Evolutionary conservation across 2,113 vertebrate genomes (phyloP).

Genomic region (Muscicapa adusta): DNA sequence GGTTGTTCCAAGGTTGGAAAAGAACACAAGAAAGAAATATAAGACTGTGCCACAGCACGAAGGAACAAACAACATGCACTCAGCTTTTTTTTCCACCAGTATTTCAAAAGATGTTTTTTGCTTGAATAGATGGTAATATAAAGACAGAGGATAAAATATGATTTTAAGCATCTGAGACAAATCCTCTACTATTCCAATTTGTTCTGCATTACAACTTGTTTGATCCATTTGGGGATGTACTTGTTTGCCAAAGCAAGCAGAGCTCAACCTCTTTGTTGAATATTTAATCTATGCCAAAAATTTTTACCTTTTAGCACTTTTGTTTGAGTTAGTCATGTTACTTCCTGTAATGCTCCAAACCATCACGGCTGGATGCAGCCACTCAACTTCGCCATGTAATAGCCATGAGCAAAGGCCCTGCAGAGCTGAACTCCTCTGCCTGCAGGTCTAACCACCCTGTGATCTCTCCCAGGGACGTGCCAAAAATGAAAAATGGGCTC

Average conservation of each 20-base stretch:
- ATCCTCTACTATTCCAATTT: constrained; percentile 65
- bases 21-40: neutral
- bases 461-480: neutral
- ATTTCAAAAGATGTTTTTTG: neutral
- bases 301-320: constrained; percentile 29
- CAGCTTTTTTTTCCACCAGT: neutral
- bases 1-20: neutral
- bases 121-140: neutral
- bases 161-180: constrained; percentile 62
- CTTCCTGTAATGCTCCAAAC: neutral
- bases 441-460: neutral
- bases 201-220: constrained; percentile 63
- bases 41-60: neutral
- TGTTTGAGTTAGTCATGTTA: neutral
- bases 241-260: constrained; percentile 68
- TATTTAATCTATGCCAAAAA: constrained; percentile 49
- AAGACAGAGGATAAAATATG: constrained; percentile 52
- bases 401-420: neutral
- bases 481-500: neutral
- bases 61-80: neutral
- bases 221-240: constrained; percentile 62
- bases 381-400: neutral
- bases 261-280: constrained; percentile 44
- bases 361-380: neutral
- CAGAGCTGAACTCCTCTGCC: neutral